Percentiles rank a stretch among this genome's conserved stretches.
These are phyloP conservation scores for Antheraea assamensis DNA, from an alignment of 2,888 invertebrate genomes.

Conservation along the genomic window DNA sequence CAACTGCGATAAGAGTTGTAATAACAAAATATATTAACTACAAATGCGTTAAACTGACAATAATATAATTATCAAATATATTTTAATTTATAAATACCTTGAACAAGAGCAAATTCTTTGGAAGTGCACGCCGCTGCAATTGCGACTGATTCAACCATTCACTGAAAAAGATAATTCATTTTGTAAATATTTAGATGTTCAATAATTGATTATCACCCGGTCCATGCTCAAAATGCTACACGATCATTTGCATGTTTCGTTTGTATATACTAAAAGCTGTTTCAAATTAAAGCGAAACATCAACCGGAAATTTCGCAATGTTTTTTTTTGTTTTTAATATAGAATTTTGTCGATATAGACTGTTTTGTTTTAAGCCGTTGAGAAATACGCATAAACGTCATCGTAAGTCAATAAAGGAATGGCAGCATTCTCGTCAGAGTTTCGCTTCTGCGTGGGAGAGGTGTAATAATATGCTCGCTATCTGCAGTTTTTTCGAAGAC, in stretches of 20 bases:
- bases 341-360: background rate
- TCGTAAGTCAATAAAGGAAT: background rate
- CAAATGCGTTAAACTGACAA: background rate
- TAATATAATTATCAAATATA: background rate
- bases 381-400: background rate
- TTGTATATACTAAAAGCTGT: background rate
- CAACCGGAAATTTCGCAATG: background rate
- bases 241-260: background rate
- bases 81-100: background rate
- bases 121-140: background rate
- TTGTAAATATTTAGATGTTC: background rate
- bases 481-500: background rate
- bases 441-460: no score
- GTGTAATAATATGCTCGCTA: no score
- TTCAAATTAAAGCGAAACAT: background rate
- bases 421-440: no score
- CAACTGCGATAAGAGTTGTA: background rate
- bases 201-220: background rate
- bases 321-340: background rate
- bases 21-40: background rate
- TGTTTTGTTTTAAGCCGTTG: background rate
- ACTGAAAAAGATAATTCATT: conserved; percentile 15
- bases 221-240: background rate
- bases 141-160: conserved; percentile 8
- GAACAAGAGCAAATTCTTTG: background rate